Evolutionary conservation across 2,797 vertebrate genomes (phyloP).

Genomic region (Scarus forsteni): DNA sequence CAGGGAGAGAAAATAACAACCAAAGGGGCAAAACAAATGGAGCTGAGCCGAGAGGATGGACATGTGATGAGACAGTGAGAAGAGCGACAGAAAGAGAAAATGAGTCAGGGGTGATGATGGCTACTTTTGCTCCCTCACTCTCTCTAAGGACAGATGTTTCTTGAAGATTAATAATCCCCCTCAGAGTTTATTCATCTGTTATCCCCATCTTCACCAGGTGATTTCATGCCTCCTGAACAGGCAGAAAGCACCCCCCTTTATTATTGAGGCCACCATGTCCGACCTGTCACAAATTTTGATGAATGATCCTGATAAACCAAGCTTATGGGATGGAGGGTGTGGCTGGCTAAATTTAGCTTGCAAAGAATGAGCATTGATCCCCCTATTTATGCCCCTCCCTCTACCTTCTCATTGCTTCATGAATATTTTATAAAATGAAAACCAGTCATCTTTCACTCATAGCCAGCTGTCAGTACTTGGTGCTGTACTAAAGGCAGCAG

Average conservation of each 20-base stretch:
- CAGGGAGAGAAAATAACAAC: not conserved
- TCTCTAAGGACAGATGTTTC: slow-evolving; percentile 70
- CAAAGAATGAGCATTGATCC: slow-evolving; percentile 39
- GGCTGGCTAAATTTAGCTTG: slow-evolving; percentile 53
- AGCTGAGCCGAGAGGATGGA: slow-evolving; percentile 23
- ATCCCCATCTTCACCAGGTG: slow-evolving; percentile 64
- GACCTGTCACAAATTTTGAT: slow-evolving; percentile 69
- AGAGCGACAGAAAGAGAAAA: slow-evolving; percentile 42
- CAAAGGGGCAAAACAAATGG: slow-evolving; percentile 51
- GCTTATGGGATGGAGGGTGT: slow-evolving; percentile 24
- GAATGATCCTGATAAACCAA: slow-evolving; percentile 62
- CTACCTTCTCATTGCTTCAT: slow-evolving; percentile 61
- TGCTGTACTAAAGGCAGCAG: slow-evolving; percentile 20
- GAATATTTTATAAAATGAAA: slow-evolving; percentile 65
- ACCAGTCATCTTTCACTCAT: slow-evolving; percentile 54
- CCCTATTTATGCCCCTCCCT: slow-evolving; percentile 33
- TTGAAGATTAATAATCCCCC: slow-evolving; percentile 73
- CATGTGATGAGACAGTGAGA: slow-evolving; percentile 50
- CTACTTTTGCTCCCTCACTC: slow-evolving; percentile 34
- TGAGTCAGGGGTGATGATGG: slow-evolving; percentile 57
- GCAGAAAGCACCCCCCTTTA: slow-evolving; percentile 47
- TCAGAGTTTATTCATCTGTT: slow-evolving; percentile 70
- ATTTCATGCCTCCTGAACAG: slow-evolving; percentile 75
- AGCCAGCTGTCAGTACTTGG: slow-evolving; percentile 7
- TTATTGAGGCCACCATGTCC: slow-evolving; percentile 41